Percentiles rank a stretch among this genome's conserved stretches.
Conservation (phyloP, 2,797 vertebrate species). For the Acomys russatus region DNA sequence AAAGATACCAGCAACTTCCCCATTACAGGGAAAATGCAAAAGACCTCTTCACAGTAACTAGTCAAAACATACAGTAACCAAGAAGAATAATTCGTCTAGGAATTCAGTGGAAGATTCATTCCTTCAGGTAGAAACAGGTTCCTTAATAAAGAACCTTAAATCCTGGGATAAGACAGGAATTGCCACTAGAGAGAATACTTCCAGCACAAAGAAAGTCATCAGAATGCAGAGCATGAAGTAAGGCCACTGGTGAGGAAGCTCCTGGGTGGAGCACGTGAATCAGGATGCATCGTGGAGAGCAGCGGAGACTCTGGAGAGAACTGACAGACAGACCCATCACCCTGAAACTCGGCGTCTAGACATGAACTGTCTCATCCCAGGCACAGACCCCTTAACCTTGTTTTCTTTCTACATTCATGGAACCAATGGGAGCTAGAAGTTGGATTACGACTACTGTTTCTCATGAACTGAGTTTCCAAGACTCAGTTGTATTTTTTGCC, state of each 20-base stretch:
- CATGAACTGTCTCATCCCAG: background rate
- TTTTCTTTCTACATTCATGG: background rate
- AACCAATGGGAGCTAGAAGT: background rate
- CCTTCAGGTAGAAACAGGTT: background rate
- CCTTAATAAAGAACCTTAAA: constrained; percentile 47
- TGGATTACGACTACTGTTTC: background rate
- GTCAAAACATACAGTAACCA: background rate
- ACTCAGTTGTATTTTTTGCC: background rate
- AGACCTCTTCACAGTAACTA: background rate
- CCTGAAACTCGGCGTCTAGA: background rate
- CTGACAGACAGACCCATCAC: background rate
- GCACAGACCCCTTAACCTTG: background rate
- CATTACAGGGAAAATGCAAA: background rate
- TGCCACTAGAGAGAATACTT: background rate
- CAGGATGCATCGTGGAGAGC: background rate
- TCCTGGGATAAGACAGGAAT: background rate
- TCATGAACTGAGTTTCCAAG: background rate
- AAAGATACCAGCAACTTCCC: background rate
- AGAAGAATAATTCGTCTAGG: background rate
- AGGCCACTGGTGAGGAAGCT: background rate
- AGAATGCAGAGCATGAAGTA: background rate
- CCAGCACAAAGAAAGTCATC: background rate
- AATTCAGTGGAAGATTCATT: background rate
- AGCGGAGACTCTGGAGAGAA: background rate
- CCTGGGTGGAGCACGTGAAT: background rate